These are phyloP conservation scores for Schizotus pectinicornis DNA, from an alignment of 2,888 invertebrate species.

Conservation along the genomic window DNA sequence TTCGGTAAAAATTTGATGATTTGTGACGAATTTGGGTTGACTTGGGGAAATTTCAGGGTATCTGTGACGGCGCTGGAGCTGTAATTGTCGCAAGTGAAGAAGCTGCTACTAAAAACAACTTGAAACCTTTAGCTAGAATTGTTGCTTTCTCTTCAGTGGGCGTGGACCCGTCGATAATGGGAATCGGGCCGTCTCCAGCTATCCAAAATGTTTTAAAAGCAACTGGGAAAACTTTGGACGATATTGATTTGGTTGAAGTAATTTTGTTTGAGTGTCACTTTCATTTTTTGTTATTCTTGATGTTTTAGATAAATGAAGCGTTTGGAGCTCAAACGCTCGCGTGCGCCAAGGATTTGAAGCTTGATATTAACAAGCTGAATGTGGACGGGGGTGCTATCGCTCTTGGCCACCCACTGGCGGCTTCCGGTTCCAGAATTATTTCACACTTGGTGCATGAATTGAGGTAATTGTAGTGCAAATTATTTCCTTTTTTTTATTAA, in stretches of 20 bases:
- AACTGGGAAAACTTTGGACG: conserved; percentile 78
- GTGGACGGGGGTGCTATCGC: conserved; percentile 97
- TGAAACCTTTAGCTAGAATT: conserved; percentile 90
- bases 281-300: conserved; percentile 11
- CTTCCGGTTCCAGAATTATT: conserved; percentile 92
- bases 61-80: conserved; percentile 97
- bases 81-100: conserved; percentile 90
- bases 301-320: conserved; percentile 91
- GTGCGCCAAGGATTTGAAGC: conserved; percentile 85
- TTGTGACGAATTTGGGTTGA: conserved; percentile 9
- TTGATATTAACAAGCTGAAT: conserved; percentile 89
- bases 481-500: conserved; percentile 59
- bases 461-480: conserved; percentile 81
- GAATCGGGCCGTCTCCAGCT: conserved; percentile 94
- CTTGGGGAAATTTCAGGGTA: conserved; percentile 69
- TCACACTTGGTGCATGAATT: conserved; percentile 91
- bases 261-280: conserved; percentile 6
- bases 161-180: conserved; percentile 98
- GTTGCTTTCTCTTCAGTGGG: conserved; percentile 93
- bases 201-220: conserved; percentile 84
- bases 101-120: conserved; percentile 77
- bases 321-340: conserved; percentile 95
- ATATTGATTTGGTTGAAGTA: conserved; percentile 94
- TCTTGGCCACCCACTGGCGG: conserved; percentile 95
- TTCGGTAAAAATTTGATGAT: conserved; percentile 68